Evolutionary conservation across 2,888 invertebrate genomes (phyloP).

Genomic region (Hemistola chrysoprasaria): DNA sequence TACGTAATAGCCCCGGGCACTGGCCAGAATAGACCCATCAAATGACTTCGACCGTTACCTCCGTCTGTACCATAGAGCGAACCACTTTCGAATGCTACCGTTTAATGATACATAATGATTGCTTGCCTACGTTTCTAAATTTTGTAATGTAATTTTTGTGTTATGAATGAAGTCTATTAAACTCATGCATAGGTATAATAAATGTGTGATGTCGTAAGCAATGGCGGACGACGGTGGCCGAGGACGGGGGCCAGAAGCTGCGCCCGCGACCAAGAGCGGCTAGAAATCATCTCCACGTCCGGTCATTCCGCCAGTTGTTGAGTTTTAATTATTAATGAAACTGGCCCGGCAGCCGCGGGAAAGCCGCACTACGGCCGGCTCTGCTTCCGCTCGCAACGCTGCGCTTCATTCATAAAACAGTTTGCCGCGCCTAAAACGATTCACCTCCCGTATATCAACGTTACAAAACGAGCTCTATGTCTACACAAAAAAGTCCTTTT

Average conservation of each 20-base stretch:
- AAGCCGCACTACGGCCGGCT: conserved; percentile 78
- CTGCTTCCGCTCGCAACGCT: conserved; percentile 78
- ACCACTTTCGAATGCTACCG: conserved; percentile 56
- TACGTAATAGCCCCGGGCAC: conserved; percentile 26
- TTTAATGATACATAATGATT: conserved; percentile 58
- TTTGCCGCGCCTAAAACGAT: conserved; percentile 37
- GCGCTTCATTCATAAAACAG: conserved; percentile 80
- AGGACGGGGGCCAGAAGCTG: conserved; percentile 49
- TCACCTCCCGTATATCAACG: conserved; percentile 35
- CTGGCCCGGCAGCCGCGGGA: conserved; percentile 74
- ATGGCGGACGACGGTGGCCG: conserved; percentile 18
- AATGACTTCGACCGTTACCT: conserved; percentile 70
- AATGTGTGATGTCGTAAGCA: conserved; percentile 25
- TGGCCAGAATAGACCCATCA: conserved; percentile 46
- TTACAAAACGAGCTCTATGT: conserved; percentile 48
- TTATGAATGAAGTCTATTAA: conserved; percentile 19
- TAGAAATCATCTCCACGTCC: conserved; percentile 80
- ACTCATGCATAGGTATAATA: no score
- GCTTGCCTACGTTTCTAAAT: conserved; percentile 33
- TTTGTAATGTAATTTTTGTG: conserved; percentile 29
- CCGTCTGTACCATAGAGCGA: conserved; percentile 47
- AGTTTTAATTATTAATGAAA: conserved; percentile 82
- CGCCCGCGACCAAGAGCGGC: conserved; percentile 54
- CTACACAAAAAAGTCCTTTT: conserved; percentile 38
- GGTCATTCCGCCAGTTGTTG: conserved; percentile 74